Base-by-base conservation (phyloP, 2,888 invertebrate species). In the Gymnocheta viridis region DNA sequence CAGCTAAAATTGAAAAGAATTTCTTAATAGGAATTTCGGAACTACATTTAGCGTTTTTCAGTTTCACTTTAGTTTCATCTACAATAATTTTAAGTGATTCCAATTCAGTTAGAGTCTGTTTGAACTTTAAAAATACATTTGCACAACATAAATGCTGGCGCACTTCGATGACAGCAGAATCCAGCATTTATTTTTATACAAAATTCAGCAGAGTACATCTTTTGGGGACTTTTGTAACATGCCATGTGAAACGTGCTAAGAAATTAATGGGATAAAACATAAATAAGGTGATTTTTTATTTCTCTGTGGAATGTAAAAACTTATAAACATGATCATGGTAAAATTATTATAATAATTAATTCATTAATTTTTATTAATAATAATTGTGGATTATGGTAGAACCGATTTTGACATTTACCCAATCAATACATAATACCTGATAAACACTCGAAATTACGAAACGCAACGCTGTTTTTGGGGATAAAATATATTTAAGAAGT, bases 111-210 rank as follows among this genome's bases (percentile, higher is more conserved):
- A 89, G 78, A 19, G 86, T 81, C 19, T 88, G 85, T 12, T 89
- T 86, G 60, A 91, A 91, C 27, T 87, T 87, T n/a, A 91, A 82
- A 56, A 88, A 88, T 2, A 89, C 89, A 85, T 88, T 88, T 73
- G 91, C 91, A 78, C 92, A 90, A 77, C 84, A 86, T 67, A 91
- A 80, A 83, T 89, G 89, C 67, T 89, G 89, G 38, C 92, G 92
- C 80, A 91, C 83, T 73, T 91, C 91, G 62, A 91, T 88, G 81
- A 88, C 88, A 67, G 90, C 86, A 66, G 82, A 89, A 58, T 87
- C 82, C 32, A 91, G 79, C 91, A 91, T 91, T 76, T 85, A 27
- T 38, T 72, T 54, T 54, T 70, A n/a, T 44, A 41, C 49, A 2
- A n/a, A 10, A 10, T 6, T 17, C 7, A 47, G 29, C 19, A 7